Evolutionary conservation across 2,888 invertebrate species (phyloP).

Genomic region (Lapara coniferarum): DNA sequence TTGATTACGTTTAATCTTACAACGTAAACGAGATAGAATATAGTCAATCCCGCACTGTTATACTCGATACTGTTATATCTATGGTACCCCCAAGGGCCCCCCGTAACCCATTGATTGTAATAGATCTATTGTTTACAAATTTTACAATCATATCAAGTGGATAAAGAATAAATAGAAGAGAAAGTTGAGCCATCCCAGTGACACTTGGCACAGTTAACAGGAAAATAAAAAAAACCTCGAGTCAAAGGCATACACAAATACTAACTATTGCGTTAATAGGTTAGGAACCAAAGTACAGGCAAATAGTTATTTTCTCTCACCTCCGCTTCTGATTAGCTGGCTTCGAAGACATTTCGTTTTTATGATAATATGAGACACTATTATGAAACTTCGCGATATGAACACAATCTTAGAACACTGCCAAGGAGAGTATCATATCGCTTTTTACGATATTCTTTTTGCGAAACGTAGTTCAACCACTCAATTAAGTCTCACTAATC

Average conservation of each 20-base stretch:
- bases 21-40: neutral
- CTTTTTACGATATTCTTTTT: conserved; percentile 61
- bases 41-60: neutral
- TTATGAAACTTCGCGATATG: conserved; percentile 77
- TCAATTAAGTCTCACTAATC: conserved; percentile 65
- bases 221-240: conserved; percentile 41
- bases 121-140: conserved; percentile 14
- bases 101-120: neutral
- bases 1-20: neutral
- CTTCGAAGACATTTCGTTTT: conserved; percentile 77
- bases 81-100: neutral
- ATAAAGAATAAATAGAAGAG: conserved; percentile 41
- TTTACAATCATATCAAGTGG: conserved; percentile 24
- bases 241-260: conserved; percentile 17
- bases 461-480: conserved; percentile 57
- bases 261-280: conserved; percentile 29
- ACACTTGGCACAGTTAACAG: conserved; percentile 41
- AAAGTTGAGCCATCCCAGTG: conserved; percentile 46
- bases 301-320: conserved; percentile 70
- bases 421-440: conserved; percentile 83
- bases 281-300: conserved; percentile 31
- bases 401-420: conserved; percentile 84
- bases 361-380: conserved; percentile 57
- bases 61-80: conserved; percentile 11
- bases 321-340: conserved; percentile 88